Evolutionary conservation across 1,140 invertebrate genomes (phyloP), one percentile per base, ranked within the genome.

Genomic region (Diachasmimorpha longicaudata): DNA sequence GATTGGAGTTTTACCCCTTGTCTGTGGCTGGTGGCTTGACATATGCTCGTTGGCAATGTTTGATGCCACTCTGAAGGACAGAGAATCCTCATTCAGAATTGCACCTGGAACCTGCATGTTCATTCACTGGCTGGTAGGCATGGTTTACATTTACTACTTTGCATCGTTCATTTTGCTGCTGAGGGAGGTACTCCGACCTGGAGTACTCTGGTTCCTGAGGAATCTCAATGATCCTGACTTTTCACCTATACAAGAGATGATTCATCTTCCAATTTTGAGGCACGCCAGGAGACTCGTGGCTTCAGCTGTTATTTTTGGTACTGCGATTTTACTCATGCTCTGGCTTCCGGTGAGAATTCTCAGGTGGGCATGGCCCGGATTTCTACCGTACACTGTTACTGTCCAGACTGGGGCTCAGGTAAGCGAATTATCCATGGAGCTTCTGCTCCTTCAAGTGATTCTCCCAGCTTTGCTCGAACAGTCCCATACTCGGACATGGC

Each of bases 71-170:
- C 89, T 98, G 0, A 94, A 94, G 84, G 96, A 96, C 83, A 90
- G 98, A 55, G 94, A 98, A 87, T 91, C 93, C 0, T 96, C 95
- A 76, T 98, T 99, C 79, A 92, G 93, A 78, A 90, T 93, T 0
- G 95, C 96, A 0, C 98, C 98, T 0, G 97, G 97, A 52, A 99
- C 98, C 0, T 98, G 96, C 0, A 96, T 99, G 91, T 99, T 99
- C 84, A 95, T 99, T 69, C 98, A 99, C 87, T 99, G 98, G 98
- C 91, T 99, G 10, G 95, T 98, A n/a, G 98, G 98, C 70, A 99
- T 99, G 97, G 94, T 99, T 0, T 99, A 99, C 87, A 97, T 99
- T 14, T 99, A 99, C 87, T 99, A 99, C 89, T 99, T 99, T 85
- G 98, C 98, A 9, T 99, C 97, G 0, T 99, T 99, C 84, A 96